Evolutionary conservation across 2,888 invertebrate species (phyloP).

Genomic region (Hyles lineata): DNA sequence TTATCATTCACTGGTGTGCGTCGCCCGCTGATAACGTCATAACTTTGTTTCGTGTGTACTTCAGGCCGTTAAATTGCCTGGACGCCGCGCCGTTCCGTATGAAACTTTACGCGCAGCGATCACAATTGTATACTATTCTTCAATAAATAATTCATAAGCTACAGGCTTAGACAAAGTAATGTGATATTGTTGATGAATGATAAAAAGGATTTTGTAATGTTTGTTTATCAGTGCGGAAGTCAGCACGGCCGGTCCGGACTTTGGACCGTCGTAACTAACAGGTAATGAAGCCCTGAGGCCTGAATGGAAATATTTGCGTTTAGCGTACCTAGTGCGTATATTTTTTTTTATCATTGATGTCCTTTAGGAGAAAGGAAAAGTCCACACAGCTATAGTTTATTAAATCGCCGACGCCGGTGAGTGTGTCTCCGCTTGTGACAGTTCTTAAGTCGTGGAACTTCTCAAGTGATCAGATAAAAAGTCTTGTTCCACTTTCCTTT

Average conservation of each 20-base stretch:
- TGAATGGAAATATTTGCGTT: neutral
- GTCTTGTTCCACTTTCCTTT: constrained; percentile 30
- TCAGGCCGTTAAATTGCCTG: constrained; percentile 40
- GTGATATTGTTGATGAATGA: neutral
- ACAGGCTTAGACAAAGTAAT: neutral
- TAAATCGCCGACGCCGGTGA: neutral
- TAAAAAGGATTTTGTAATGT: constrained; percentile 13
- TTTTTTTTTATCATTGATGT: neutral
- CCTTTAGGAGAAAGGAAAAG: neutral
- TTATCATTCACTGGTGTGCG: constrained; percentile 66
- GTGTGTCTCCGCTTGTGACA: neutral
- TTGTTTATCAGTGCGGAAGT: constrained; percentile 20
- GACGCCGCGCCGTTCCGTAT: neutral
- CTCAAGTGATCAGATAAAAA: constrained; percentile 30
- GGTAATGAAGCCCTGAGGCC: neutral
- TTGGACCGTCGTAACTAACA: neutral
- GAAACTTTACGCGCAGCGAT: neutral
- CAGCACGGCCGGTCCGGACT: neutral
- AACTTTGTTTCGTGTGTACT: constrained; percentile 41
- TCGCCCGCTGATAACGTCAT: constrained; percentile 69
- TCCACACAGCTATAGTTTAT: neutral
- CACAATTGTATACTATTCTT: neutral
- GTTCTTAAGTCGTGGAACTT: neutral
- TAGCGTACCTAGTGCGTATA: neutral
- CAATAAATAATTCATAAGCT: constrained; percentile 7